phyloP scores from a whole-genome alignment of 2,113 vertebrate genomes.

The Cryptomyrus ogoouensis region DNA sequence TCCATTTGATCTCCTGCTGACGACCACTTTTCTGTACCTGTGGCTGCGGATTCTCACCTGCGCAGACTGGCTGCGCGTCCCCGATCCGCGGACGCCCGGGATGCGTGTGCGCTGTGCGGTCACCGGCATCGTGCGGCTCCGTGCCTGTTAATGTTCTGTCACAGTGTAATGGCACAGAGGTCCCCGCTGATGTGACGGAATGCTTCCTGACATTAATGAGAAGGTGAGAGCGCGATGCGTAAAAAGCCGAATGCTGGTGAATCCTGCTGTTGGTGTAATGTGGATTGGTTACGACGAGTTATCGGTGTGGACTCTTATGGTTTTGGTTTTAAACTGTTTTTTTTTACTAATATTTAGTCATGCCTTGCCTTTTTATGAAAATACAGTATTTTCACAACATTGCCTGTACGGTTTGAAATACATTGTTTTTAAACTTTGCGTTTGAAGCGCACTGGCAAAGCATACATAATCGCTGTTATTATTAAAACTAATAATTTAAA shows the following conservation, averaged over 20 bases:
- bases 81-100: neutral
- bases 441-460: neutral
- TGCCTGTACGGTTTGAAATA: neutral
- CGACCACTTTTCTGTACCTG: neutral
- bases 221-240: slow-evolving; percentile 9
- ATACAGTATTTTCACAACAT: neutral
- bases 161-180: neutral
- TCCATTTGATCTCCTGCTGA: neutral
- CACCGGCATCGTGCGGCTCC: neutral
- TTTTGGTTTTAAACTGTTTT: neutral
- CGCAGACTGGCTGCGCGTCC: neutral
- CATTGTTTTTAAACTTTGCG: neutral
- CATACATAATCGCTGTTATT: neutral
- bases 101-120: neutral
- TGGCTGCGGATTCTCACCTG: neutral
- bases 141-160: neutral
- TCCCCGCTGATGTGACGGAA: neutral
- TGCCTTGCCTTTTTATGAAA: neutral
- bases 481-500: too few species aligned
- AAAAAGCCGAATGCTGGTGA: neutral
- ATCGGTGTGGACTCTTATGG: neutral
- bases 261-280: neutral
- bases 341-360: neutral
- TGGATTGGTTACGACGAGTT: neutral
- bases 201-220: slow-evolving; percentile 18